Base-by-base conservation (phyloP, 2,113 vertebrate species). In the Sylvilagus bachmani region DNA sequence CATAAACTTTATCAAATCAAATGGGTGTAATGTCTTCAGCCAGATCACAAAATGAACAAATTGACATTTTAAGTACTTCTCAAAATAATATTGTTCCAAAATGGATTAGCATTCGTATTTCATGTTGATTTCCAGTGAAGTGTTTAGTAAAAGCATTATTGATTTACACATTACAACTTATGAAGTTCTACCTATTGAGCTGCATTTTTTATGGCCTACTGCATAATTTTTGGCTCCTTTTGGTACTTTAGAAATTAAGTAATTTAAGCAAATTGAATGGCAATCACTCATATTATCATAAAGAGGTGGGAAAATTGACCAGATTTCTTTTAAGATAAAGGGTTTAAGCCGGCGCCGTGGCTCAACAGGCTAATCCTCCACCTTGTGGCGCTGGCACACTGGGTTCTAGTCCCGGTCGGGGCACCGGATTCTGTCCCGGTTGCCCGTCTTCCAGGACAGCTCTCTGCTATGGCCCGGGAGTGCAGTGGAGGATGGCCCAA, bases 141-240 rank as follows among this genome's bases (percentile, higher is more conserved):
- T 89, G 36, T 88, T 97, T 81, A 88, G n/a, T 78, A 73, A 93
- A 64, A 58, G 55, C 31, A 51, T 83, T 77, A 67, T 11, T 89
- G 58, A 71, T 82, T 91, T 91, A 27, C 51, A 58, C 22, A 49
- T 83, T 38, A 71, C 16, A 38, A 12, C 27, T 74, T 88, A 19
- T 86, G 83, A 88, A 91, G 58, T 91, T 89, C 55, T 93, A 64
- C 29, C 51, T 49, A 70, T 66, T 85, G 38, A 66, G 49, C 69
- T 69, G 25, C 49, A 31, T 53, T 90, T 87, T 36, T 24, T 29
- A 92, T 78, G 61, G 9, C 29, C 25, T 31, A 25, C 22, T 90
- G 13, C 11, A 44, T 83, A 89, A 82, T 31, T 92, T 64, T 85
- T 77, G 61, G 21, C 86, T 90, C 29, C 70, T 95, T 0, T 94